phyloP scores from a whole-genome alignment of 2,113 vertebrate genomes.

The Lonchura striata region DNA sequence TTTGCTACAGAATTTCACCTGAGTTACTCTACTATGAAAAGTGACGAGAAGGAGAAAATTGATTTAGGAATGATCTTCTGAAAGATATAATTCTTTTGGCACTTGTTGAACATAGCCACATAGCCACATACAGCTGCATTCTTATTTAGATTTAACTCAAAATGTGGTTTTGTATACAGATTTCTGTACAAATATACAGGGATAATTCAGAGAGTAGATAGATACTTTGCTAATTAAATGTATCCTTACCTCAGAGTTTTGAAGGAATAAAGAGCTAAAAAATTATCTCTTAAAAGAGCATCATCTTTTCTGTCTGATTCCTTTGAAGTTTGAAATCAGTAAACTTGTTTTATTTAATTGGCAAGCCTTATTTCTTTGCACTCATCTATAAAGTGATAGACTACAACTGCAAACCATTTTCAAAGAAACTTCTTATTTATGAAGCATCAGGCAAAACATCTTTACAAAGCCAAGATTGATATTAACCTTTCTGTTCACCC shows the following conservation, averaged over 20 bases:
- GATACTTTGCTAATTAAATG: background rate
- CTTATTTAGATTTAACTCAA: background rate
- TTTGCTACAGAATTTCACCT: background rate
- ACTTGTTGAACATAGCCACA: background rate
- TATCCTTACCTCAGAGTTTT: background rate
- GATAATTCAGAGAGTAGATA: background rate
- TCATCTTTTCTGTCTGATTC: background rate
- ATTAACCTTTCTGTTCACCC: background rate
- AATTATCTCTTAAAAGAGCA: background rate
- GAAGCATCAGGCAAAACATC: background rate
- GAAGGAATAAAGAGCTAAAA: background rate
- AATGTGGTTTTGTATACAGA: background rate
- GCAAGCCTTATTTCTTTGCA: background rate
- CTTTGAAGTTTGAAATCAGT: background rate
- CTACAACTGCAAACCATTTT: background rate
- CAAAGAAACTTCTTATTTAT: background rate
- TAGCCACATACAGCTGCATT: background rate
- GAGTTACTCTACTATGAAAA: background rate
- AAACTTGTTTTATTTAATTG: background rate
- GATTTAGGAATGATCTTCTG: background rate
- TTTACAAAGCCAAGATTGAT: background rate
- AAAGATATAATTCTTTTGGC: background rate
- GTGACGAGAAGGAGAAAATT: background rate
- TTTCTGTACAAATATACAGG: background rate
- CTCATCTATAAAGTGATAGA: background rate